A percentile compares a stretch with the other conserved stretches of the same genome.
Evolutionary conservation across 2,113 vertebrate species (phyloP).

Genomic region (Spheniscus mendiculus): DNA sequence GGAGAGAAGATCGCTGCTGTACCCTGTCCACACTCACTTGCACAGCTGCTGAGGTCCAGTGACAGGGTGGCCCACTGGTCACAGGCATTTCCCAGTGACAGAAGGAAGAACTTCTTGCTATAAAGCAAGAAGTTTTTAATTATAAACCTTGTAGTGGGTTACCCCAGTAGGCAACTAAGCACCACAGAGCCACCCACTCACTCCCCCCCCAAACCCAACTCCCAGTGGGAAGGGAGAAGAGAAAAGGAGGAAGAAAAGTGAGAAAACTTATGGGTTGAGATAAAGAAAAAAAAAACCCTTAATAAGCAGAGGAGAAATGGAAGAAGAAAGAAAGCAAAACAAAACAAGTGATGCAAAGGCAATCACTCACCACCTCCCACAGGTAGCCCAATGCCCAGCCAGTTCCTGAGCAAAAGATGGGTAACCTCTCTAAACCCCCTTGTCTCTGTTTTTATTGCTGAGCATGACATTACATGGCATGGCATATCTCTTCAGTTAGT

Average conservation of each 20-base stretch:
- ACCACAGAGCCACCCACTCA: background rate
- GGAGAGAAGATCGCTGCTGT: background rate
- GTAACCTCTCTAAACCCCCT: background rate
- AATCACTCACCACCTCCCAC: background rate
- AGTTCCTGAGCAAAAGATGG: background rate
- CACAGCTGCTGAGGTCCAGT: background rate
- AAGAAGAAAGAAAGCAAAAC: background rate
- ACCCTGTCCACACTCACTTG: background rate
- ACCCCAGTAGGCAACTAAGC: background rate
- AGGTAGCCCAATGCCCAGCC: accelerated
- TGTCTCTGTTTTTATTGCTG: background rate
- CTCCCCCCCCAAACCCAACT: background rate
- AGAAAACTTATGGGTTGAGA: background rate
- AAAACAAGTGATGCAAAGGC: background rate
- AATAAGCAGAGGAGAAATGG: background rate
- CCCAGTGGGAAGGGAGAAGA: background rate
- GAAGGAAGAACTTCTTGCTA: background rate
- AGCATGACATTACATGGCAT: background rate
- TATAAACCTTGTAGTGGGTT: background rate
- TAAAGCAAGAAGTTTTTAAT: background rate
- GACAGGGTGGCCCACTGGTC: background rate
- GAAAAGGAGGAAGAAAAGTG: background rate
- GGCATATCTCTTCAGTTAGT: background rate
- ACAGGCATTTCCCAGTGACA: background rate
- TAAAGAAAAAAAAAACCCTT: background rate